Conservation (phyloP, 2,797 vertebrate genomes). For the Cossypha polioptera region DNA sequence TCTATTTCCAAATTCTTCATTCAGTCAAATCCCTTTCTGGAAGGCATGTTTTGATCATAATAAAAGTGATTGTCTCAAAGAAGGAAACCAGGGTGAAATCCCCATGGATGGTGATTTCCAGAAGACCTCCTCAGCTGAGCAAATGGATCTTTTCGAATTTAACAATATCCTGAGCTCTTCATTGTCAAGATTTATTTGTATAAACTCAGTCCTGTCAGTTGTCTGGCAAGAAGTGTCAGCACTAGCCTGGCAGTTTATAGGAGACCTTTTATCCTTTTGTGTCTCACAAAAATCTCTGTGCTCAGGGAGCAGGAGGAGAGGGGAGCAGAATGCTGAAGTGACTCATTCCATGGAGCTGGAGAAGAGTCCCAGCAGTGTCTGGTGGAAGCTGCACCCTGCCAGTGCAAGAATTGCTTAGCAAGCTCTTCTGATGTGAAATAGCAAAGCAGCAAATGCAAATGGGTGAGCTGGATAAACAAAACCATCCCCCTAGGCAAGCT, state of each 20-base stretch:
- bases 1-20: background rate
- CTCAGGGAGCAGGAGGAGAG: background rate
- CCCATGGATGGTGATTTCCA: background rate
- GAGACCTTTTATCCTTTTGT: constrained; percentile 8
- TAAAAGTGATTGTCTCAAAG: background rate
- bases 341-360: background rate
- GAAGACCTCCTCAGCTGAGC: background rate
- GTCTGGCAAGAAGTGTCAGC: constrained; percentile 6
- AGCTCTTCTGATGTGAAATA: background rate
- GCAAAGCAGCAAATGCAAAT: background rate
- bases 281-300: background rate
- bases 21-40: background rate
- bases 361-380: background rate
- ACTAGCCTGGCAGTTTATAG: background rate
- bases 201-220: background rate
- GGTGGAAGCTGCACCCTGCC: background rate
- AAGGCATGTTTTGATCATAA: background rate
- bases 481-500: background rate
- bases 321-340: background rate
- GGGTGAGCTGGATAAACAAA: constrained; percentile 11
- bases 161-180: background rate
- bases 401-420: constrained; percentile 22
- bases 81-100: background rate
- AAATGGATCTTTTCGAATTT: background rate
- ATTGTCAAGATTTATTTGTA: background rate